A percentile compares a stretch with the other conserved stretches of the same genome.
Evolutionary conservation across 2,888 invertebrate genomes (phyloP).

Genomic region (Pollenia griseotomentosa): DNA sequence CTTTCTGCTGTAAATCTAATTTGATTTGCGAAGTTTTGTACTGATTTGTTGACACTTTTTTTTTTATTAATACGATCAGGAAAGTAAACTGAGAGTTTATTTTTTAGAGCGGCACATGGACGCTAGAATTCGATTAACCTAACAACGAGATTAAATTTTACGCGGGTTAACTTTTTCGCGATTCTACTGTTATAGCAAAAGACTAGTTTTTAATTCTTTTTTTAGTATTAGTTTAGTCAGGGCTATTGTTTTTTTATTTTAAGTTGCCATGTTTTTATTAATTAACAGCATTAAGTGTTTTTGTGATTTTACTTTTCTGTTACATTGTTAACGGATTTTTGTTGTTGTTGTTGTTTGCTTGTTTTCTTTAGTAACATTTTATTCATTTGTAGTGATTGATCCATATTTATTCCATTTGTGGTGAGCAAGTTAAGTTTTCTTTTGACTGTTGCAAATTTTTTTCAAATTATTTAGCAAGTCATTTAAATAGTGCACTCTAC

Average conservation of each 20-base stretch:
- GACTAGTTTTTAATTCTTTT: conserved; percentile 14
- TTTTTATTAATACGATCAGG: too few relatives aligned
- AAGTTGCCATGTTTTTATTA: conserved; percentile 39
- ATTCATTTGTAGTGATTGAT: conserved; percentile 49
- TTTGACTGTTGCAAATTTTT: conserved; percentile 4
- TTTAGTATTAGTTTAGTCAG: conserved; percentile 31
- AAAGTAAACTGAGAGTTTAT: too few relatives aligned
- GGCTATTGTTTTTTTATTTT: conserved; percentile 31
- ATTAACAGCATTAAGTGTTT: conserved; percentile 64
- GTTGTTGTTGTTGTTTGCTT: not conserved
- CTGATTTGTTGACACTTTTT: too few relatives aligned
- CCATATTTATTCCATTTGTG: conserved; percentile 23
- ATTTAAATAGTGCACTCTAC: too few relatives aligned
- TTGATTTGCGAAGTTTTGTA: too few relatives aligned
- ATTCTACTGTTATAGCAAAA: too few relatives aligned
- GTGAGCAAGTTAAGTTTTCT: conserved; percentile 1
- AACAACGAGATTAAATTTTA: too few relatives aligned
- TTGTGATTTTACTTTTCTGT: not conserved
- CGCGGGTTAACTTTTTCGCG: too few relatives aligned
- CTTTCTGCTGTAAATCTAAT: too few relatives aligned
- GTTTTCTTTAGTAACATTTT: conserved; percentile 29
- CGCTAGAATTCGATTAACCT: too few relatives aligned
- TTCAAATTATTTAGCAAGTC: not conserved
- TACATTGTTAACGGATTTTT: conserved; percentile 13
- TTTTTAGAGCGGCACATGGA: too few relatives aligned